Evolutionary conservation across 2,888 invertebrate species (phyloP), one percentile per base, ranked within the genome.

Genomic region (Rosalia funebris): DNA sequence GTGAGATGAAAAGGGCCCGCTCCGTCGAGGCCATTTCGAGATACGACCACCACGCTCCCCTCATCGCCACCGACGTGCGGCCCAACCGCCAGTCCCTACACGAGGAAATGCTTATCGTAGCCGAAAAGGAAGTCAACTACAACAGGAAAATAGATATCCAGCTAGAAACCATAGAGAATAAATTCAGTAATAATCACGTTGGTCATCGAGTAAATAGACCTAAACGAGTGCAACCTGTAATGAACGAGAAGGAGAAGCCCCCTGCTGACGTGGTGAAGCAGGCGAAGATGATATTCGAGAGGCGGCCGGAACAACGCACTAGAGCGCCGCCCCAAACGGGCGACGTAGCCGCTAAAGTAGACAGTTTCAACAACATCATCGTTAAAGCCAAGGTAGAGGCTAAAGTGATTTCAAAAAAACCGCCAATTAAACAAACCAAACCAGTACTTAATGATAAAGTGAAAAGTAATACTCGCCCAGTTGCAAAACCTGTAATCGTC

Each of bases 211-310:
- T 84, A 36, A 85, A 86, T 71, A 82, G 83, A 78, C 85, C 87
- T 68, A 86, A 89, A 72, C 86, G 86, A 72, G 85, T 88, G 70
- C 85, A 83, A 68, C 89, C 85, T 1, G 82, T 90, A 44, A 84
- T 91, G 73, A 88, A 88, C 71, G 91, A 90, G 67, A 87, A 88
- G 10, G 94, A 94, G 74, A 85, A 93, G 46, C 96, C 96, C 1
- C 95, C 95, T 12, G 91, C 91, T 0, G 95, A 96, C 83, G 88
- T 95, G 68, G 96, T 96, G 60, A 92, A 92, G 73, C 90, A 93
- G 62, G 91, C 93, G 10, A 86, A 94, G 63, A 88, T 90, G 75
- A 89, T 94, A 75, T 96, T 95, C 82, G 95, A 96, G 79, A 85
- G 85, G 41, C 84, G 86, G 0, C 87, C 88, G 9, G 83, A 87